Evolutionary conservation across 2,797 vertebrate genomes (phyloP).

Genomic region (Sciurus vulgaris): DNA sequence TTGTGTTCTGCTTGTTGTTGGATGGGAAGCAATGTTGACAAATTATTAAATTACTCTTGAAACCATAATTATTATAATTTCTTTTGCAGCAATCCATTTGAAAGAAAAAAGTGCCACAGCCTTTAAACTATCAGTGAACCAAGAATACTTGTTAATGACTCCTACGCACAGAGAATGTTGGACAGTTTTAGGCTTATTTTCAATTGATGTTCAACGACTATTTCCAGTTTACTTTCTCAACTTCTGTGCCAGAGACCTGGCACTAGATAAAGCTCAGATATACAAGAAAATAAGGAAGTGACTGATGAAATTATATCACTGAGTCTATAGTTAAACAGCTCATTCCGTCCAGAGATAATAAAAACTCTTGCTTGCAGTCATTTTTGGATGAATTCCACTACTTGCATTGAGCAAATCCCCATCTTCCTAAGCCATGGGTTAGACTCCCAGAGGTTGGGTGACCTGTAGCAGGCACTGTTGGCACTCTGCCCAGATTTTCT

Average conservation of each 20-base stretch:
- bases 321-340: constrained; percentile 31
- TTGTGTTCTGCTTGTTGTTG: constrained; percentile 46
- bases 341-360: constrained; percentile 34
- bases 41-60: constrained; percentile 70
- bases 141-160: constrained; percentile 37
- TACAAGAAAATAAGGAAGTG: constrained; percentile 52
- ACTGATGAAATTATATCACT: constrained; percentile 43
- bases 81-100: constrained; percentile 66
- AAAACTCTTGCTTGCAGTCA: not conserved
- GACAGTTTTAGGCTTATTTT: constrained; percentile 70
- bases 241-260: constrained; percentile 43
- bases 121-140: constrained; percentile 29
- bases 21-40: constrained; percentile 49
- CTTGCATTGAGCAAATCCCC: not conserved
- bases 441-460: not conserved
- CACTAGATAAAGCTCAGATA: constrained; percentile 46
- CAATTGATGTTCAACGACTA: constrained; percentile 3
- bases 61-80: constrained; percentile 77
- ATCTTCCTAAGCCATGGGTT: not conserved
- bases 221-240: constrained; percentile 61
- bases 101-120: constrained; percentile 59
- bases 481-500: not conserved
- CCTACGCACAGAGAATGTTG: not conserved
- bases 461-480: not conserved
- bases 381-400: constrained; percentile 18